Conservation (phyloP, 2,113 vertebrate species). For the Phalacrocorax pelagicus region DNA sequence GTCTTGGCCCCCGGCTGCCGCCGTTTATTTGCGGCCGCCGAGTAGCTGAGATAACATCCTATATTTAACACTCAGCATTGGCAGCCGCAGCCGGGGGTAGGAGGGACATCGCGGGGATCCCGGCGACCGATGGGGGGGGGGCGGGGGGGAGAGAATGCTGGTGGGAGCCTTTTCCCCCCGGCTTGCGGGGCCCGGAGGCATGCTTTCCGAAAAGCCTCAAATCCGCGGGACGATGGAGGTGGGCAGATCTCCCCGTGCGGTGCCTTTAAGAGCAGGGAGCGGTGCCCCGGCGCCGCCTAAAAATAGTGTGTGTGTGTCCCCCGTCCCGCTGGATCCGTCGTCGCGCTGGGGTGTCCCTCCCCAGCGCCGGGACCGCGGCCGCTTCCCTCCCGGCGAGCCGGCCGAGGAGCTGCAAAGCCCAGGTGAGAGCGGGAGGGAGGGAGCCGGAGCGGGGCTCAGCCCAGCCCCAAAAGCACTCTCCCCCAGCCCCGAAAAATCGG, state of each 20-base stretch:
- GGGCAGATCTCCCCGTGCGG: neutral
- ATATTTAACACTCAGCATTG: neutral
- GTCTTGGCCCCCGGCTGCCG: neutral
- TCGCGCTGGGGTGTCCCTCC: neutral
- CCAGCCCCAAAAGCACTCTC: neutral
- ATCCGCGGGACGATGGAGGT: rapidly evolving
- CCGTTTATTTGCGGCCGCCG: neutral
- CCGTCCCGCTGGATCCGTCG: neutral
- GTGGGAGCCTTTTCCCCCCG: too few relatives aligned
- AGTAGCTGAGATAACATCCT: neutral
- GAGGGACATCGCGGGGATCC: neutral
- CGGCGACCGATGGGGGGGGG: neutral
- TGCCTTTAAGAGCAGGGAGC: slow-evolving; percentile 36
- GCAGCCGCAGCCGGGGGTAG: neutral
- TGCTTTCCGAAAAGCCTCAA: neutral
- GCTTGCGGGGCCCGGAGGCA: too few relatives aligned
- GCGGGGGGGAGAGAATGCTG: too few relatives aligned
- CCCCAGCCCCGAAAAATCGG: neutral
- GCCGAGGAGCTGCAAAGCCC: neutral
- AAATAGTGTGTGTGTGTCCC: slow-evolving; percentile 48
- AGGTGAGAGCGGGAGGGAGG: neutral
- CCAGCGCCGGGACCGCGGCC: neutral
- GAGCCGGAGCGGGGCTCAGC: neutral
- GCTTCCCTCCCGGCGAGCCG: neutral
- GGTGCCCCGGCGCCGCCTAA: slow-evolving; percentile 32